Evolutionary conservation across 1,140 invertebrate genomes (phyloP), one percentile per base, ranked within the genome.

Genomic region (Drosophila orosa): DNA sequence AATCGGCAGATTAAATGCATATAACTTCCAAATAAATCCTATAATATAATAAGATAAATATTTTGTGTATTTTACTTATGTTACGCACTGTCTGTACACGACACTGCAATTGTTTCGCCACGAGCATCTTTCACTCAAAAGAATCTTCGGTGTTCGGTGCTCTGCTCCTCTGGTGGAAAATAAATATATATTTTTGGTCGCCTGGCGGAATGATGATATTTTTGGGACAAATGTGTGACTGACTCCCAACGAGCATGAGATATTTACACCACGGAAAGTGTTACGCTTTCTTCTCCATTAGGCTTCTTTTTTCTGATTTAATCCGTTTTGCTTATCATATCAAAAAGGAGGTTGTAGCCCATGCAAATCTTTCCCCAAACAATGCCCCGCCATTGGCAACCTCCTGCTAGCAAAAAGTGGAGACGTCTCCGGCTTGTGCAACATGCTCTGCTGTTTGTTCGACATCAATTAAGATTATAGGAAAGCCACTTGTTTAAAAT

Each of bases 381-480:
- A 71, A 57, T 68, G 67, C 54, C n/a, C 22, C 29, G 31, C 39
- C 31, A 50, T 24, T 68, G 48, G 60, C 37, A 50, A 65, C 50
- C 29, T 66, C 44, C 37, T 24, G 61, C 22, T 17, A 35, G 42
- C 25, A 69, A 69, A 69, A 69, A 71, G 65, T 39, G 22, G 67
- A 71, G 67, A 71, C 65, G 65, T 71, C 67, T 57, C 60, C 37
- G 35, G 24, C 60, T 52, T 44, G 44, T 58, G 58, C 59, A 65
- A 65, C 45, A 63, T 62, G 47, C 59, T 65, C 50, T 45, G 73
- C 60, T 75, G 72, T 75, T 75, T 75, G 73, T 75, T 75, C 62
- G 54, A 76, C 73, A 76, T 76, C 73, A 76, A 76, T 76, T 76
- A 76, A 76, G 73, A 60, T 60, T 73, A 73, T 73, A 73, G 47